Evolutionary conservation across 2,113 vertebrate genomes (phyloP).

Genomic region (Siniperca chuatsi): DNA sequence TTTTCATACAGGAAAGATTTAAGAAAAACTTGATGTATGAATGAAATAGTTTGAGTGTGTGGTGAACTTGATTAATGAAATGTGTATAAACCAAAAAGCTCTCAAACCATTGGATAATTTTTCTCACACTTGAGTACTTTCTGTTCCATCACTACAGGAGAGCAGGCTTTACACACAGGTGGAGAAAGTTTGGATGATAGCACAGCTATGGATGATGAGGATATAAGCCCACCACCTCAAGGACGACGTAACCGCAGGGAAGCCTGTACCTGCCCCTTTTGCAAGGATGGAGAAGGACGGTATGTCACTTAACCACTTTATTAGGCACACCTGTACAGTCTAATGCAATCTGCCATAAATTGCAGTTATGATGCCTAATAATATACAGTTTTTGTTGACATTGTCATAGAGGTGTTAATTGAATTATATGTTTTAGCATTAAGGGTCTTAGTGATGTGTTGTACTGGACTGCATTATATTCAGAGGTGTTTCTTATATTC

Average conservation of each 20-base stretch:
- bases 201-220: slow-evolving; percentile 87
- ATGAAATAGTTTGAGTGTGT: not conserved
- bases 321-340: too few relatives aligned
- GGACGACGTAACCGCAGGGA: slow-evolving; percentile 91
- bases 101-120: not conserved
- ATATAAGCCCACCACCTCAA: slow-evolving; percentile 88
- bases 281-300: slow-evolving; percentile 96
- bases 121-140: not conserved
- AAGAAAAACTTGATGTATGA: not conserved
- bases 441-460: not conserved
- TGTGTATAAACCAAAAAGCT: not conserved
- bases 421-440: not conserved
- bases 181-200: slow-evolving; percentile 90
- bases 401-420: not conserved
- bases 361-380: not conserved
- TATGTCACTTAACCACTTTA: slow-evolving; percentile 57
- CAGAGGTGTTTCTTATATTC: not conserved
- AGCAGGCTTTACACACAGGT: slow-evolving; percentile 86
- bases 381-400: not conserved
- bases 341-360: not conserved
- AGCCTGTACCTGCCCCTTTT: slow-evolving; percentile 97
- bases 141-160: slow-evolving; percentile 79
- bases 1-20: not conserved
- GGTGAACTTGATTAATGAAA: not conserved
- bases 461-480: not conserved